These are phyloP conservation scores for Lochmaea crataegi DNA, from an alignment of 2,888 invertebrate species.

Conservation along the genomic window DNA sequence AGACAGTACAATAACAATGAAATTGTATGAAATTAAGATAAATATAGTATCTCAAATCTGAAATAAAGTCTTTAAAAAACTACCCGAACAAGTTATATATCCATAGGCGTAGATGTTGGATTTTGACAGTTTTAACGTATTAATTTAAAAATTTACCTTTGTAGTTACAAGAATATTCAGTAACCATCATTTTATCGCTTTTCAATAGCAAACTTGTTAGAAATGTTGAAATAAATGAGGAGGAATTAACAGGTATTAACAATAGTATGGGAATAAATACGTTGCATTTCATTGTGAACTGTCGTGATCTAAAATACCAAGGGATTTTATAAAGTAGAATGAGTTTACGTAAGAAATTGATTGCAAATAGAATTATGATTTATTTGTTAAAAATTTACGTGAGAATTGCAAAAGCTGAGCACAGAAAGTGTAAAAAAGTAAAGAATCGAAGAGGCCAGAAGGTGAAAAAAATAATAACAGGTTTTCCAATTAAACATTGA, in stretches of 20 bases:
- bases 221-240: background rate
- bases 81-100: no score
- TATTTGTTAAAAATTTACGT: background rate
- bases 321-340: background rate
- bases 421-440: no score
- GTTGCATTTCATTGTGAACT: constrained; percentile 1
- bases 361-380: background rate
- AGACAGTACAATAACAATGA: background rate
- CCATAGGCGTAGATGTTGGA: no score
- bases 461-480: no score
- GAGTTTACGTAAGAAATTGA: background rate
- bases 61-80: no score
- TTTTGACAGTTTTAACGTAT: no score
- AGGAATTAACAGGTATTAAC: background rate
- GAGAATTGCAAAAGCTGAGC: background rate
- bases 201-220: constrained; percentile 15
- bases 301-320: background rate
- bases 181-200: constrained; percentile 33
- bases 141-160: constrained; percentile 42
- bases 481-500: no score
- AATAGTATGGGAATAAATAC: background rate
- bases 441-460: no score
- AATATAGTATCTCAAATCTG: background rate
- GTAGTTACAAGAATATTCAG: constrained; percentile 49
- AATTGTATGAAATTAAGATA: background rate